Evolutionary conservation across 2,113 vertebrate species (phyloP).

Genomic region (Potamarius usumacintae): DNA sequence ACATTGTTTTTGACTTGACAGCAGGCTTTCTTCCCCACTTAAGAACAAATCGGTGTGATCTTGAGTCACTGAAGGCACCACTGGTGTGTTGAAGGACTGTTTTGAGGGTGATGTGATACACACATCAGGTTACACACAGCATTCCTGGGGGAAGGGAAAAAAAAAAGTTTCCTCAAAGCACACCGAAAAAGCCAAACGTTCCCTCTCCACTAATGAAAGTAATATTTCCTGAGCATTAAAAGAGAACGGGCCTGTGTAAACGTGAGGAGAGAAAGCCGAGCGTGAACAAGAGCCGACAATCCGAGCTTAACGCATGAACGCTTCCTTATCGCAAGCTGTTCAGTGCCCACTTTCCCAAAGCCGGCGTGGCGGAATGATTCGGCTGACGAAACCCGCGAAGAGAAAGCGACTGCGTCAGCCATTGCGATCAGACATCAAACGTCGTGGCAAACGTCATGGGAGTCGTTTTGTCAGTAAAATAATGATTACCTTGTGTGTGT

Average conservation of each 20-base stretch:
- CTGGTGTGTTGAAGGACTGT: background rate
- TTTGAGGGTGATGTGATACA: background rate
- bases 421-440: background rate
- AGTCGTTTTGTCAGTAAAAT: background rate
- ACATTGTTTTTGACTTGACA: background rate
- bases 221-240: background rate
- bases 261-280: conserved; percentile 11
- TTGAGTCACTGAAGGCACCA: background rate
- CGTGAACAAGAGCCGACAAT: conserved; percentile 27
- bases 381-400: background rate
- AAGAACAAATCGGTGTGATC: background rate
- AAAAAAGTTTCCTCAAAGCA: background rate
- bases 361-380: background rate
- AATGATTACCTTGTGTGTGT: background rate
- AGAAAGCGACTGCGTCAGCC: conserved; percentile 6
- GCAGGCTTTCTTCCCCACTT: background rate
- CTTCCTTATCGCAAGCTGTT: conserved; percentile 43
- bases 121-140: background rate
- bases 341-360: conserved; percentile 1
- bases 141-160: too few relatives aligned
- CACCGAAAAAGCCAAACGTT: background rate
- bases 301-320: conserved; percentile 26
- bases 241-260: background rate
- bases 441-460: background rate
- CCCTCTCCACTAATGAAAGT: conserved; percentile 16